phyloP scores from a whole-genome alignment of 1,140 invertebrate genomes.

The Epicauta chinensis region DNA sequence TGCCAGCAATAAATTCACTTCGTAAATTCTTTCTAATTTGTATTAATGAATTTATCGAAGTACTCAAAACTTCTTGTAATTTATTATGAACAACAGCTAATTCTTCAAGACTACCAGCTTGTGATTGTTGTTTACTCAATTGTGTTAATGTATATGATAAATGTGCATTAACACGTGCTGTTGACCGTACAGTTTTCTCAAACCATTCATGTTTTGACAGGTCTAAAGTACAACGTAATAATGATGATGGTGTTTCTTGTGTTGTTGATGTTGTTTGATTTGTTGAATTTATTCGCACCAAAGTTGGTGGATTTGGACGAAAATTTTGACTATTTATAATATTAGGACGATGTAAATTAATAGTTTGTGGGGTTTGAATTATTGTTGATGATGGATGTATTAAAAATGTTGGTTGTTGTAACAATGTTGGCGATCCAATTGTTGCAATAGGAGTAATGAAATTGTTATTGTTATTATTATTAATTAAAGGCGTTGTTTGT shows the following conservation, averaged over 20 bases:
- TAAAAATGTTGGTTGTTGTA: too few species aligned
- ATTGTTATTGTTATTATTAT: too few species aligned
- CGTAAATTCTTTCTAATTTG: conserved; percentile 37
- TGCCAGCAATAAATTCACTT: conserved; percentile 34
- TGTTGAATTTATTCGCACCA: not conserved
- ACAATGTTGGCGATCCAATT: too few species aligned
- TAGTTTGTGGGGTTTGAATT: too few species aligned
- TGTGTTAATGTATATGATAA: conserved; percentile 33
- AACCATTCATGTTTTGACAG: conserved; percentile 38
- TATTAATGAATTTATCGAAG: conserved; percentile 37
- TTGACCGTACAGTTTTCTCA: conserved; percentile 34
- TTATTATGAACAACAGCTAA: conserved; percentile 37
- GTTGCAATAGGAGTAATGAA: too few species aligned
- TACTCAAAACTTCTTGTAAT: conserved; percentile 36
- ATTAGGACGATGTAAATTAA: too few species aligned
- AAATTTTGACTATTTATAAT: too few species aligned
- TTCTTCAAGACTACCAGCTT: conserved; percentile 28
- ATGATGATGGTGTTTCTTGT: too few species aligned
- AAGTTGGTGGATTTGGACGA: not conserved
- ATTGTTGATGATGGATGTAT: too few species aligned
- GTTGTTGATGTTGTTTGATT: too few species aligned
- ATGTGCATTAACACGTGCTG: conserved; percentile 33
- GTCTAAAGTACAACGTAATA: not conserved
- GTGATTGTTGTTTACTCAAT: conserved; percentile 30
- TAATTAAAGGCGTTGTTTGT: too few species aligned